Evolutionary conservation across 2,797 vertebrate species (phyloP).

Genomic region (Oophaga sylvatica): DNA sequence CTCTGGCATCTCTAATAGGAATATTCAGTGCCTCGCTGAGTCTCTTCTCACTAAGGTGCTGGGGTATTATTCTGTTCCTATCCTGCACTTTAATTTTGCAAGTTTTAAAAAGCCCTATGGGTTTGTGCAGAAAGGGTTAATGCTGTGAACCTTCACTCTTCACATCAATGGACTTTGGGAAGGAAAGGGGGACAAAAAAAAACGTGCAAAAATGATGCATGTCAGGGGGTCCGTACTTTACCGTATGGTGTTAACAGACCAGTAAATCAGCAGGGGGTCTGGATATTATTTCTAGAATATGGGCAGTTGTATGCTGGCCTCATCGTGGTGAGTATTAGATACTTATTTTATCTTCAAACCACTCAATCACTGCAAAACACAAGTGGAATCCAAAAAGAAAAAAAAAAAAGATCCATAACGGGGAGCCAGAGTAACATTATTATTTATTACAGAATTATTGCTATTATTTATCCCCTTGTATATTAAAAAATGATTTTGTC

Average conservation of each 20-base stretch:
- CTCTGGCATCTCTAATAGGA: not conserved
- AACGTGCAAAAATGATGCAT: too few species aligned
- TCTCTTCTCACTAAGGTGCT: not conserved
- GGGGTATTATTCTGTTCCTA: not conserved
- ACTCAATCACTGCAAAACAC: not conserved
- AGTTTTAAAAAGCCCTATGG: not conserved
- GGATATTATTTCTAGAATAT: not conserved
- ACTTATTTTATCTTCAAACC: not conserved
- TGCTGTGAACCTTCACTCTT: not conserved
- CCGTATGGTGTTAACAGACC: too few species aligned
- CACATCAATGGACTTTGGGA: not conserved
- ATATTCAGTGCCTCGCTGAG: not conserved
- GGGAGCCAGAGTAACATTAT: not conserved
- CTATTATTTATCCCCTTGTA: conserved; percentile 22
- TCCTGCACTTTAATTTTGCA: not conserved
- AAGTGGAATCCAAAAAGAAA: not conserved
- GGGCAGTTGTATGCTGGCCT: not conserved
- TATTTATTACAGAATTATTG: conserved; percentile 6
- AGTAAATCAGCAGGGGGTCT: not conserved
- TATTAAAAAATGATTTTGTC: not conserved
- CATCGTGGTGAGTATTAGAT: not conserved
- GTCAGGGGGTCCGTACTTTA: too few species aligned
- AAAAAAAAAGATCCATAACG: too few species aligned
- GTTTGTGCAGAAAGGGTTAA: not conserved
- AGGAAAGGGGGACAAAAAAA: not conserved